Percentiles rank a stretch among this genome's conserved stretches.
These are phyloP conservation scores for Calcarius lapponicus DNA, from an alignment of 2,797 vertebrate genomes.

Conservation along the genomic window DNA sequence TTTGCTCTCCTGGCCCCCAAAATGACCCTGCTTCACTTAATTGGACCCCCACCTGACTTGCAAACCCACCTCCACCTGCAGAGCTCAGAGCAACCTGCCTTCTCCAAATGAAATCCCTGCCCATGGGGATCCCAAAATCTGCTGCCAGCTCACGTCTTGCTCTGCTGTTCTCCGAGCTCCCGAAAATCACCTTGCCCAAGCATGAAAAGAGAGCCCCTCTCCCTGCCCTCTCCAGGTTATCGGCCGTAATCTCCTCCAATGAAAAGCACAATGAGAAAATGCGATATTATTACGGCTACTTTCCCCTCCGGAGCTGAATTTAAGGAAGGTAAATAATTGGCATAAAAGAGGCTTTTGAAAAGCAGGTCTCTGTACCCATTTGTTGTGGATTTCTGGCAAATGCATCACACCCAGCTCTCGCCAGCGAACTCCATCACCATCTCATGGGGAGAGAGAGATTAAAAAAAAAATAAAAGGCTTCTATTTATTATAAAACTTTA, in stretches of 20 bases:
- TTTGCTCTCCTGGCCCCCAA: background rate
- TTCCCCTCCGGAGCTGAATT: background rate
- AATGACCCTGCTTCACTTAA: slow-evolving; percentile 10
- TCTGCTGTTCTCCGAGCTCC: background rate
- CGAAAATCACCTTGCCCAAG: background rate
- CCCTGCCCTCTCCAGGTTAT: background rate
- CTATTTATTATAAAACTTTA: slow-evolving; percentile 69
- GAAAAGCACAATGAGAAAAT: background rate
- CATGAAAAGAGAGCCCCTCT: background rate
- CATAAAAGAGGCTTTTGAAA: slow-evolving; percentile 10
- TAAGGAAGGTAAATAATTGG: slow-evolving; percentile 41
- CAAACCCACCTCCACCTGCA: background rate
- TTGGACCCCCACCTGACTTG: background rate
- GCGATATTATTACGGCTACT: background rate
- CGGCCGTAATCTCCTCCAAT: background rate
- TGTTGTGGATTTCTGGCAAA: slow-evolving; percentile 41
- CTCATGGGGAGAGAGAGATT: slow-evolving; percentile 13
- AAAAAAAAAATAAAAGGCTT: slow-evolving; percentile 1
- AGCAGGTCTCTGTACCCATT: background rate
- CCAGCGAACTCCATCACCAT: background rate
- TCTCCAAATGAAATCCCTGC: background rate
- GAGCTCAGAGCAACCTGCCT: background rate
- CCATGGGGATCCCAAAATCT: background rate
- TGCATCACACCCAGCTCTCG: background rate
- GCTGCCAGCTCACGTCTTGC: background rate